phyloP scores from a whole-genome alignment of 1,140 invertebrate species.

The Caenorhabditis latens region DNA sequence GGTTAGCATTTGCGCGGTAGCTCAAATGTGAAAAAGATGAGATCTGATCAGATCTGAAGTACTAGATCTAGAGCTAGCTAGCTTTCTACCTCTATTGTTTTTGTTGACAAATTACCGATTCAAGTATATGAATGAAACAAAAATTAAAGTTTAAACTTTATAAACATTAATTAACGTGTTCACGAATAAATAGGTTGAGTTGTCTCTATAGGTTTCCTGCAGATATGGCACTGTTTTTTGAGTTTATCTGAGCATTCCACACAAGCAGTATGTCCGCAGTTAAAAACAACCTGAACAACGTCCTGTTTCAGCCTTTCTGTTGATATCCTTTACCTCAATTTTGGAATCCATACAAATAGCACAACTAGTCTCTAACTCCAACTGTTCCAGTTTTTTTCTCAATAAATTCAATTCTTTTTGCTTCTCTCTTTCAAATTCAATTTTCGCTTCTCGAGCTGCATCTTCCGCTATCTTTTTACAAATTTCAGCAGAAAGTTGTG shows the following conservation, averaged over 20 bases:
- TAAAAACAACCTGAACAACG: slow-evolving; percentile 8
- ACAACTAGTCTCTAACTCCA: slow-evolving; percentile 29
- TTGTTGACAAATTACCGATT: too few species aligned
- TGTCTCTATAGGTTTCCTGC: slow-evolving; percentile 29
- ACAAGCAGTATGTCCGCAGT: not conserved
- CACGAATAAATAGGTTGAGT: slow-evolving; percentile 36
- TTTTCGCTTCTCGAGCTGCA: slow-evolving; percentile 79
- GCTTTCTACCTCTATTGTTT: too few species aligned
- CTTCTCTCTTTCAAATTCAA: slow-evolving; percentile 79
- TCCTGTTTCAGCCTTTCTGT: too few species aligned
- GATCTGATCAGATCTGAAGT: not conserved
- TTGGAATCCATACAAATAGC: slow-evolving; percentile 40
- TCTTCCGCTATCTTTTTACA: slow-evolving; percentile 54
- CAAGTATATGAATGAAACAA: too few species aligned
- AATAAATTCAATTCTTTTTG: slow-evolving; percentile 26
- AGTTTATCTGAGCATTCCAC: slow-evolving; percentile 37
- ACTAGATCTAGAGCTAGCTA: too few species aligned
- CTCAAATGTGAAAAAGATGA: not conserved
- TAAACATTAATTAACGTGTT: not conserved
- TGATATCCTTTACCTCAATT: not conserved
- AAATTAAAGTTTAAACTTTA: too few species aligned
- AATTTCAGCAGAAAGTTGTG: not conserved
- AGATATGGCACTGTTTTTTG: slow-evolving; percentile 26
- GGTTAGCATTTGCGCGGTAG: not conserved
- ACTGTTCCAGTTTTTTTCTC: slow-evolving; percentile 29